Base-by-base conservation (phyloP, 1,140 invertebrate species). In the Pachyrhynchus sulphureomaculatus region DNA sequence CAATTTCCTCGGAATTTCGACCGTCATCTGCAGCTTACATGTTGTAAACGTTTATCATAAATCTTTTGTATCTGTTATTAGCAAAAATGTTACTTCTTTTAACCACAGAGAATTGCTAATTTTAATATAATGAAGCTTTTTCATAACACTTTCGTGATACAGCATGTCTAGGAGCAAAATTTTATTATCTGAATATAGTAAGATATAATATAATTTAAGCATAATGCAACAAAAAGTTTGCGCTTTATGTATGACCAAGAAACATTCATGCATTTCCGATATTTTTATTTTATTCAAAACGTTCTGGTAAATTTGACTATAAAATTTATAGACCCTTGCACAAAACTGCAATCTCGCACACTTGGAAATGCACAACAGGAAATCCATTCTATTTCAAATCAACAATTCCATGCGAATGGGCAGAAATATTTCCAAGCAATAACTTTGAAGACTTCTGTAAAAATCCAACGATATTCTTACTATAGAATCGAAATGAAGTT, bases 321-420 rank as follows among this genome's bases (percentile, higher is more conserved):
- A 47, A 45, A 57, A 57, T 57, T 57, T 57, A 57, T 57, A 26
- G 54, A 47, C 54, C 18, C 13, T 42, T 55, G 36, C 52, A 44
- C 52, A 55, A 42, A 41, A 42, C 54, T 47, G 54, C 54, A 57
- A 47, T 57, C 54, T 57, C 54, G 54, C 26, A 41, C 54, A 57
- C 54, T 57, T 57, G 54, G 20, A 34, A 57, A 57, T 57, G 54
- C 42, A 57, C 54, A 57, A 57, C 54, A 57, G 54, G 54, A 57
- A 57, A 57, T 57, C 54, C 42, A 57, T 57, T 57, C 24, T 57
- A 34, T 57, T 45, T 41, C 41, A 41, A 57, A 57, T 57, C 54
- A 57, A 57, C 54, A 57, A 57, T 57, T 57, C 54, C 42, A 26
- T 10, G n/a, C 42, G 41, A 47, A 57, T 57, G 47, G 42, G 54